Evolutionary conservation across 2,888 invertebrate species (phyloP), one percentile per base, ranked within the genome.

Genomic region (Rosalia funebris): DNA sequence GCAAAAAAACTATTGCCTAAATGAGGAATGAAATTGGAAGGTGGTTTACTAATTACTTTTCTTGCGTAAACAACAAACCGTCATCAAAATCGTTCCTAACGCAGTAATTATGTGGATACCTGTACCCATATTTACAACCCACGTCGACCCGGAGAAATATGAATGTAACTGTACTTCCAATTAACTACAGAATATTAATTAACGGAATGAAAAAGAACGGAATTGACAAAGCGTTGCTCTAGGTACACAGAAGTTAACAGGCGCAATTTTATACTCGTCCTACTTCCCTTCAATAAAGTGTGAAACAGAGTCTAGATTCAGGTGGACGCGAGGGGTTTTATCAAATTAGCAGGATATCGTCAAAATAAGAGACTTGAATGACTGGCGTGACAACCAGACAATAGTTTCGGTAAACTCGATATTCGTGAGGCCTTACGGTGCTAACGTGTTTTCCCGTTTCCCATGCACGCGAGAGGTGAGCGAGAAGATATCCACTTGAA

Each of bases 121-220:
- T 5, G 25, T 25, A 25, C 25, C 25, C 20, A 44, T 44, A 16
- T 44, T 25, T 11, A 1, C 25, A 20, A 11, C 44, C 44, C 12
- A 44, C 44, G 12, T 44, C 20, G 12, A 14, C 25, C 25, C n/a
- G 20, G 20, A 44, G 17, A 25, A 44, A 12, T 44, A 41, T 10
- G 20, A 42, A 5, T 44, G 7, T 44, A 44, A 44, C 44, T 44
- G 44, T 44, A 44, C 44, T 20, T 44, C 11, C 20, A 34, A 34
- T 34, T 34, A n/a, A 1, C 9, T 32, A 46, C 14, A 32, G 46
- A 46, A 46, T 46, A 46, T 46, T 32, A 46, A 46, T 46, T 46
- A n/a, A n/a, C 25, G 11, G 7, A 34, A 34, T 34, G 11, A n/a
- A 5, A 3, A 9, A 25, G 25, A 7, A 20, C 10, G 1, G 5